phyloP scores from a whole-genome alignment of 2,113 vertebrate genomes.

The Steatornis caripensis region DNA sequence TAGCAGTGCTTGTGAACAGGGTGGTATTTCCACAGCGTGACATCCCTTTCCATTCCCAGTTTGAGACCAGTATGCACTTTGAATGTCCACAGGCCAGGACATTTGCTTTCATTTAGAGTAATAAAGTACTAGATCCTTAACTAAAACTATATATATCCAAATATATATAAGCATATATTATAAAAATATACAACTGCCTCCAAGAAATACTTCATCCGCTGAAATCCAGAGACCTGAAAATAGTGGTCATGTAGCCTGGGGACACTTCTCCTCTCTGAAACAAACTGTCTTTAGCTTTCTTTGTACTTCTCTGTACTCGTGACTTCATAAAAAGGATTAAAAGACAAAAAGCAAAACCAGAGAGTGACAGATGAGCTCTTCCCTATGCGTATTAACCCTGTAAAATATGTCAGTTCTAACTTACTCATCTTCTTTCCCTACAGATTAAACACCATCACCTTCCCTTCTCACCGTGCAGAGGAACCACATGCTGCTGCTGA shows the following conservation, averaged over 20 bases:
- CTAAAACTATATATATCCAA: neutral
- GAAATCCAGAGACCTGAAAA: neutral
- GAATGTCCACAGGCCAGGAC: neutral
- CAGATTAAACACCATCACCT: neutral
- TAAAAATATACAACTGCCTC: neutral
- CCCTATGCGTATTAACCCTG: neutral
- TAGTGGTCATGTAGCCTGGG: neutral
- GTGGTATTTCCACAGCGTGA: fast-evolving
- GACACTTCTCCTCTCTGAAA: neutral
- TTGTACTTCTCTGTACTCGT: neutral
- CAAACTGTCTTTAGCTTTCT: neutral
- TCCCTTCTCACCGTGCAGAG: neutral
- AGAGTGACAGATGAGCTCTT: neutral
- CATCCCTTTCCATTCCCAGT: neutral
- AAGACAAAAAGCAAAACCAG: neutral
- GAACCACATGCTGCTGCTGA: neutral
- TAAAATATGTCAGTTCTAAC: neutral
- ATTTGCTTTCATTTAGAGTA: neutral
- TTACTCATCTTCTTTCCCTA: neutral
- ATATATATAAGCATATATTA: neutral
- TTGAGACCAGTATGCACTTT: neutral
- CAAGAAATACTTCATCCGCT: neutral
- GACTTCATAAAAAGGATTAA: neutral
- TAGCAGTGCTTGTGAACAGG: neutral
- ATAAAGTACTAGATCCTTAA: neutral